Percentiles rank a stretch among this genome's conserved stretches.
Evolutionary conservation across 2,888 invertebrate genomes (phyloP).

Genomic region (Sminthurinus aureus): DNA sequence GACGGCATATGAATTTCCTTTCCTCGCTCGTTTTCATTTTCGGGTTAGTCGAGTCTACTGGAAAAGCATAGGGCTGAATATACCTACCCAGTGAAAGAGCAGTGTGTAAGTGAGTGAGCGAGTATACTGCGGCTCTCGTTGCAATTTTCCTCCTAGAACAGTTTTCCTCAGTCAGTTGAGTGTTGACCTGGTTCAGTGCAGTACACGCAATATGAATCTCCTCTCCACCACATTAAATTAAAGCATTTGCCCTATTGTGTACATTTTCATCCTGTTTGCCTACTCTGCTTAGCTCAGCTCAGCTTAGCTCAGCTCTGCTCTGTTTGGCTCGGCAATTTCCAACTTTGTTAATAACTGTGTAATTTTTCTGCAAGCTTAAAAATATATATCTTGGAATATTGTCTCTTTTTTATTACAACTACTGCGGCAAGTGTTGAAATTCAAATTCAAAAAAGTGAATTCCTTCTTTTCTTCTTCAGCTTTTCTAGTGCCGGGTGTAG

Average conservation of each 20-base stretch:
- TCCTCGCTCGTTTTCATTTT: not conserved
- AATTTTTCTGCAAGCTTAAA: too few species aligned
- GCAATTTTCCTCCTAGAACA: not conserved
- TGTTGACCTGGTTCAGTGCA: conserved; percentile 1
- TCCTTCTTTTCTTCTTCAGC: too few species aligned
- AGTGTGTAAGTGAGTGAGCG: not conserved
- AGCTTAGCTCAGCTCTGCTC: too few species aligned
- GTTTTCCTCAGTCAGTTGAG: not conserved
- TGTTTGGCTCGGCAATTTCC: too few species aligned
- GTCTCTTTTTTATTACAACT: too few species aligned
- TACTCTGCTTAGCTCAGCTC: too few species aligned
- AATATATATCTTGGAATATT: too few species aligned
- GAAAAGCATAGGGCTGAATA: not conserved
- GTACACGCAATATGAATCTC: not conserved
- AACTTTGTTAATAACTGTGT: too few species aligned
- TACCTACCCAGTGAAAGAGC: not conserved
- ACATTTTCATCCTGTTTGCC: not conserved
- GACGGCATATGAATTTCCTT: not conserved
- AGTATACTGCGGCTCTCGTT: conserved; percentile 7
- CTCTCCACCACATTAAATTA: not conserved
- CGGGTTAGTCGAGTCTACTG: not conserved
- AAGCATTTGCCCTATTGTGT: not conserved
- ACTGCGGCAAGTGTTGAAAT: too few species aligned
- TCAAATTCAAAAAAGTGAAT: too few species aligned
- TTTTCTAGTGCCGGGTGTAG: too few species aligned